Conservation (phyloP, 30 jellyfish, hydroid and myxozoan species). For the Sanderia malayensis region DNA sequence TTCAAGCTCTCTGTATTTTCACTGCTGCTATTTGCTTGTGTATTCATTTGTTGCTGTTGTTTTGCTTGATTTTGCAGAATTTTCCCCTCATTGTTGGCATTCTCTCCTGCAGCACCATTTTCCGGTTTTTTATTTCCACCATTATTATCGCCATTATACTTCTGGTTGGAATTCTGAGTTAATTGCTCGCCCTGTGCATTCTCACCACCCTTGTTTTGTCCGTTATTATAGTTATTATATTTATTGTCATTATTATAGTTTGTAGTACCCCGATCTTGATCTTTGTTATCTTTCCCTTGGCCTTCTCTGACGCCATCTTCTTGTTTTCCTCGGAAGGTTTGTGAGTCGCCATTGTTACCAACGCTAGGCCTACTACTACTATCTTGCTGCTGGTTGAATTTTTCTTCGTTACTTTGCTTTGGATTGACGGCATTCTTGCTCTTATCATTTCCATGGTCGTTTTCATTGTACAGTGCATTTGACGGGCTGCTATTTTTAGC, state of each 20-base stretch:
- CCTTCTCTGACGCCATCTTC: too few species aligned
- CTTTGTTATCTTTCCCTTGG: neutral
- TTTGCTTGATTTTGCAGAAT: neutral
- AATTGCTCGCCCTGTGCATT: too few species aligned
- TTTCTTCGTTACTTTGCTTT: neutral
- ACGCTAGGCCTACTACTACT: neutral
- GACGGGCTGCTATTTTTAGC: neutral
- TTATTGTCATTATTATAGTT: neutral
- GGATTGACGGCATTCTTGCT: neutral
- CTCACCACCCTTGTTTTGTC: too few species aligned
- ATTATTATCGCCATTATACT: neutral
- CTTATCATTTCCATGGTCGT: neutral
- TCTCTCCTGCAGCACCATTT: neutral
- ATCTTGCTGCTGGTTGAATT: neutral
- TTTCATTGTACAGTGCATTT: constrained; percentile 1
- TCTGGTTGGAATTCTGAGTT: neutral
- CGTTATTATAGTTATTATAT: too few species aligned
- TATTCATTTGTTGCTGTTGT: neutral
- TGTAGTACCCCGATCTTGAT: neutral
- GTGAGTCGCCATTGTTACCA: neutral
- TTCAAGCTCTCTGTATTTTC: neutral
- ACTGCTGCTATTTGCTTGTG: neutral
- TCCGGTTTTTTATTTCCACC: too few species aligned
- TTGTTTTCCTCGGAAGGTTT: neutral
- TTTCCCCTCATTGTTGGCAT: neutral